Evolutionary conservation across 1,140 invertebrate genomes (phyloP).

Genomic region (Brachionus sp.): DNA sequence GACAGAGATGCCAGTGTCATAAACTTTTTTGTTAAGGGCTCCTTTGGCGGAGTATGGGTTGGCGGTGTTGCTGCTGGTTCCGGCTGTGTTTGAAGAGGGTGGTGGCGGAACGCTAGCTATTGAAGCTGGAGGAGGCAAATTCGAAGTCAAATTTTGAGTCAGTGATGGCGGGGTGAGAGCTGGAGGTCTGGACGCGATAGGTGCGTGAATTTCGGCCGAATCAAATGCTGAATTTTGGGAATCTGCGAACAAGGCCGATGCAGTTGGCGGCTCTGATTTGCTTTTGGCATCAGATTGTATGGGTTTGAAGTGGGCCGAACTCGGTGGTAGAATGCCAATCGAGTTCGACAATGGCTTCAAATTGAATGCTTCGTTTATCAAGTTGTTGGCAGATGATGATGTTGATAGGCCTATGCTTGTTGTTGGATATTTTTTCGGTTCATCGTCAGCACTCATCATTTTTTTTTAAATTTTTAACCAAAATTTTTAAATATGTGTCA

Average conservation of each 20-base stretch:
- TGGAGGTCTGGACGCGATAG: background rate
- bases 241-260: background rate
- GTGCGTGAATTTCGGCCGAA: background rate
- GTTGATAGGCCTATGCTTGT: background rate
- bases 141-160: background rate
- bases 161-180: background rate
- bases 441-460: conserved; percentile 45
- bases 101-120: conserved; percentile 8
- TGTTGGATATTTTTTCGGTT: background rate
- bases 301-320: conserved; percentile 23
- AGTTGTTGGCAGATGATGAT: background rate
- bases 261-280: background rate
- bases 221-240: background rate
- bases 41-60: conserved; percentile 40
- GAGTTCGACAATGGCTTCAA: conserved; percentile 28
- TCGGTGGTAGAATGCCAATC: conserved; percentile 4
- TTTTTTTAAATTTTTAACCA: background rate
- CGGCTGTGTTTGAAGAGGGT: background rate
- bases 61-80: background rate
- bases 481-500: background rate
- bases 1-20: conserved; percentile 14
- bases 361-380: conserved; percentile 33
- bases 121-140: background rate
- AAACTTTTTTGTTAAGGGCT: conserved; percentile 41
- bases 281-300: background rate